Base-by-base conservation (phyloP, 2,113 vertebrate genomes). In the Mirza zaza region DNA sequence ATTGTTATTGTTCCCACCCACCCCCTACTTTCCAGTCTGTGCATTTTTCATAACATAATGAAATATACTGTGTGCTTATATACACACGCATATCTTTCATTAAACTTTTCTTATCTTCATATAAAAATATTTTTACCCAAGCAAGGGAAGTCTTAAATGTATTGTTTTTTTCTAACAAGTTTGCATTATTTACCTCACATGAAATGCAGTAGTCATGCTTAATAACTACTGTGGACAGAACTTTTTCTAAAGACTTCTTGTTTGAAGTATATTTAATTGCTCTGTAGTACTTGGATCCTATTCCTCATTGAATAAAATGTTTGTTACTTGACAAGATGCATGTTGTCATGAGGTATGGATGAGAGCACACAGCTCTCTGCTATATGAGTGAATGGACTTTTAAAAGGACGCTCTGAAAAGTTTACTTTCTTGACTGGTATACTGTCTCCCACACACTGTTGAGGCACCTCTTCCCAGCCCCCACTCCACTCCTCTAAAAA, bases 41-140 rank as follows among this genome's bases (percentile, higher is more conserved):
- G 48, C 91, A 21, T 68, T 71, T 94, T 93, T 91, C 7, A 71
- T 57, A 88, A 36, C 20, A 2, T 61, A 39, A 84, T 45, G 36
- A 87, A 42, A 68, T 90, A 45, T 48, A 29, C 42, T 82, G 0
- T 76, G 7, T 70, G 36, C n/a, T 11, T 65, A 25, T 59, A 42
- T 61, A 59, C 15, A 18, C 5, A n/a, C n/a, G 34, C 5, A 12
- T 63, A 50, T 88, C 17, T 50, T 18, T 87, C 81, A 67, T 75
- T 50, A 10, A 55, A 11, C 61, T 83, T 95, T 83, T 94, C 29
- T 76, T 95, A 32, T 82, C 73, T 95, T 94, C 36, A 67, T 71
- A 39, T 75, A 85, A 91, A 95, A 96, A 86, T 57, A 87, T 77
- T 87, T 93, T 91, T 85, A 70, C 25, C 29, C 23, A 57, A 71